phyloP scores from a whole-genome alignment of 37 sponge, comb jelly and placozoan genomes.

The Beroe ovata region DNA sequence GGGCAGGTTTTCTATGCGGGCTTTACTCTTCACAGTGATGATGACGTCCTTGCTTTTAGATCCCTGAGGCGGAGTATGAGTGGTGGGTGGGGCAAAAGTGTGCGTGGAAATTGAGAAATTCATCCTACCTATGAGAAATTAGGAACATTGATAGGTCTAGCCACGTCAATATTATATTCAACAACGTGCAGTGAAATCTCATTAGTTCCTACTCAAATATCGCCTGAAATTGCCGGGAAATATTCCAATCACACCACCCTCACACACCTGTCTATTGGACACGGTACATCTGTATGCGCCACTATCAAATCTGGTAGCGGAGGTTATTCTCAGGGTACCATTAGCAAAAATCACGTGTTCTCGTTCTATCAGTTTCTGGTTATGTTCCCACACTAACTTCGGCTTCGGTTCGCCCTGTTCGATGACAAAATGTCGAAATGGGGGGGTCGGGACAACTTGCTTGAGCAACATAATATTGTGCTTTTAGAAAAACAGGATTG shows the following conservation, averaged over 20 bases:
- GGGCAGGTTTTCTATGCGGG: slow-evolving; percentile 35
- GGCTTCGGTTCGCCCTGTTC: slow-evolving; percentile 43
- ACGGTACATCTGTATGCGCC: slow-evolving; percentile 46
- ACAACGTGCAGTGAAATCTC: too few relatives aligned
- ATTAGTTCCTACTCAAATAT: too few relatives aligned
- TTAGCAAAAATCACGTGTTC: slow-evolving; percentile 43
- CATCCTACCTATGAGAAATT: too few relatives aligned
- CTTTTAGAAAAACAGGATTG: too few relatives aligned
- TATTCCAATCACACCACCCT: too few relatives aligned
- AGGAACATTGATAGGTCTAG: too few relatives aligned
- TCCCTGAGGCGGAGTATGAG: slow-evolving; percentile 13
- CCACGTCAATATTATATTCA: too few relatives aligned
- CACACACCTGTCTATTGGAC: slow-evolving; percentile 36
- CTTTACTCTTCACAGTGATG: slow-evolving; percentile 23
- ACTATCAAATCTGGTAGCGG: slow-evolving; percentile 52
- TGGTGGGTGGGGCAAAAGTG: too few relatives aligned
- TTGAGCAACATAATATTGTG: too few relatives aligned
- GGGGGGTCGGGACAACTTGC: background rate
- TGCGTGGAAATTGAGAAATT: too few relatives aligned
- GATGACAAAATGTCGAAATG: background rate
- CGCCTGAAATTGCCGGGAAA: too few relatives aligned
- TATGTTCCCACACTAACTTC: slow-evolving; percentile 15
- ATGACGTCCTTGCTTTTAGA: slow-evolving; percentile 32
- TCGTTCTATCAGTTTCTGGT: background rate
- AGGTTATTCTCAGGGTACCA: slow-evolving; percentile 23